These are phyloP conservation scores for Notoglanidium macrostoma DNA, from an alignment of 2,797 vertebrate species.

Conservation along the genomic window DNA sequence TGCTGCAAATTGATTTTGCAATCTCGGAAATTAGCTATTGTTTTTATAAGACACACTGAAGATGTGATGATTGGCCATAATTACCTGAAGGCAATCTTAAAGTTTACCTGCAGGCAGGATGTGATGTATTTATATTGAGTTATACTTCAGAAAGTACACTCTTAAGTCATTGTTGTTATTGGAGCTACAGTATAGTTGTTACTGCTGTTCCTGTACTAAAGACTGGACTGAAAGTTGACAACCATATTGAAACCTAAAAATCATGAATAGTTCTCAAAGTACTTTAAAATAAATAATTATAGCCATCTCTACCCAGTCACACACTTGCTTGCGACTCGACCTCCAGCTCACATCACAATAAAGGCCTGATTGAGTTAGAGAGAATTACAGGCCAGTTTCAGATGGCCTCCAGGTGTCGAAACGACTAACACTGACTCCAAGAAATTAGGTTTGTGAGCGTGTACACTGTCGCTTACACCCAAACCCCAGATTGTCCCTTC, in stretches of 20 bases:
- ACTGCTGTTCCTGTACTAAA: neutral
- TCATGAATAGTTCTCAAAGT: conserved; percentile 9
- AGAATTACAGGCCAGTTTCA: conserved; percentile 30
- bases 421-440: conserved; percentile 42
- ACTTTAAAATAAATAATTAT: conserved; percentile 20
- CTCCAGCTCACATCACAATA: conserved; percentile 43
- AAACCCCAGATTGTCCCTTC: conserved; percentile 35
- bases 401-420: conserved; percentile 38
- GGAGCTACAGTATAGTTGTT: neutral
- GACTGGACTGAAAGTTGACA: neutral
- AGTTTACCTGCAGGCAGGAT: neutral
- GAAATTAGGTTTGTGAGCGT: conserved; percentile 49
- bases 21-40: conserved; percentile 36
- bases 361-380: conserved; percentile 49
- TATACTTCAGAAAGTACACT: neutral
- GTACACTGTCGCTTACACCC: conserved; percentile 39
- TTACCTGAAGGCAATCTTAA: neutral
- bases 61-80: conserved; percentile 1
- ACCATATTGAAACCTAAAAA: neutral
- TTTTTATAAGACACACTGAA: conserved; percentile 18
- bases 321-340: conserved; percentile 19
- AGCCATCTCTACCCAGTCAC: neutral
- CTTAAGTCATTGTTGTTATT: neutral
- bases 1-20: conserved; percentile 36
- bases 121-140: neutral